Percentiles rank a stretch among this genome's conserved stretches.
These are phyloP conservation scores for Emys orbicularis DNA, from an alignment of 2,797 vertebrate genomes.

Conservation along the genomic window DNA sequence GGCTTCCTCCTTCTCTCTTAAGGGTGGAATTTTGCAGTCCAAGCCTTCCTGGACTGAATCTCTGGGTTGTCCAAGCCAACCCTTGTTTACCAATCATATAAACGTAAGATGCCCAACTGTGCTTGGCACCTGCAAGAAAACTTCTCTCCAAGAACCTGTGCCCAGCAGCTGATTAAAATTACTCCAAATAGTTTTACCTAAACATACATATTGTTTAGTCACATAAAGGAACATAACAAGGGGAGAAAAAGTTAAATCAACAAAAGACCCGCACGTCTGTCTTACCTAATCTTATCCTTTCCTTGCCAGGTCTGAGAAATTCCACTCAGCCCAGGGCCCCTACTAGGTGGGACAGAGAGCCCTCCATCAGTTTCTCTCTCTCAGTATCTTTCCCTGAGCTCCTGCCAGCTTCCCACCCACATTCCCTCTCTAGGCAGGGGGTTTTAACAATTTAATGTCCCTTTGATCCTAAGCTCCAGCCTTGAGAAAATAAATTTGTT, in stretches of 20 bases:
- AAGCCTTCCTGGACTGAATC: neutral
- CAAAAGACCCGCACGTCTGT: neutral
- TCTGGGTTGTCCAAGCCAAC: neutral
- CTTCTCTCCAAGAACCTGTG: neutral
- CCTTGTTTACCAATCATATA: neutral
- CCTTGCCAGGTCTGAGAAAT: neutral
- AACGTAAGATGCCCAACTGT: neutral
- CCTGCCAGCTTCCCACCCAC: neutral
- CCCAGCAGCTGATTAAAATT: neutral
- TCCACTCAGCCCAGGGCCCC: neutral
- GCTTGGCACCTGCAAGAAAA: neutral
- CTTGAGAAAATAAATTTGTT: neutral
- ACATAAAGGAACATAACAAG: neutral
- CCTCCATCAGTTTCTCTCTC: neutral
- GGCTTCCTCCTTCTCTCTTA: neutral
- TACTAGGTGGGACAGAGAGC: neutral
- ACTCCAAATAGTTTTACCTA: neutral
- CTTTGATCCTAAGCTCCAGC: neutral
- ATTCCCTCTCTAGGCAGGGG: accelerated
- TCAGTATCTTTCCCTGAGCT: neutral
- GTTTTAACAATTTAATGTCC: neutral
- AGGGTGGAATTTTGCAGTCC: neutral
- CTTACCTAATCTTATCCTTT: neutral
- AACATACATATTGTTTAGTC: neutral
- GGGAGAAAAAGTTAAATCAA: neutral